Conservation (phyloP, 2,888 invertebrate species). For the Mamestra brassicae region DNA sequence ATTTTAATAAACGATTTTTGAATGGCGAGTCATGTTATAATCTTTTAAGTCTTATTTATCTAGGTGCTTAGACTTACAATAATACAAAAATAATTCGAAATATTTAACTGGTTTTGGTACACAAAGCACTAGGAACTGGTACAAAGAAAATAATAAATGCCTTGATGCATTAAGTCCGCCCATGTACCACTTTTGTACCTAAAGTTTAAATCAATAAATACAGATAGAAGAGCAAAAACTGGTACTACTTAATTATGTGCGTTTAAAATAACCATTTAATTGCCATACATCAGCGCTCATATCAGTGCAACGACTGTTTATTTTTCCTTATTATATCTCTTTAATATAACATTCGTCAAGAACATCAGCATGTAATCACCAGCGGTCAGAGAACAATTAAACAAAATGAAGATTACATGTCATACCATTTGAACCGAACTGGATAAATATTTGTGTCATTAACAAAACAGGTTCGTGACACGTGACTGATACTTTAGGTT, state of each 20-base stretch:
- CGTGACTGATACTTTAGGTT: background rate
- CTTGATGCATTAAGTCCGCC: no score
- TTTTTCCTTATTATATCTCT: background rate
- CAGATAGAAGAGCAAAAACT: no score
- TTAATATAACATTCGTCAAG: background rate
- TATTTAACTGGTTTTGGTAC: no score
- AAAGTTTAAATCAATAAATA: no score
- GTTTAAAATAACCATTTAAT: background rate
- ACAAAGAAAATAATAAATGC: no score
- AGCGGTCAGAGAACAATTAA: conserved; percentile 9
- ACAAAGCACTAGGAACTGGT: no score
- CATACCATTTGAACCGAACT: background rate
- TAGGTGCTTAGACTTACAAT: no score
- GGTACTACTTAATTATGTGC: no score
- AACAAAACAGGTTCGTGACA: background rate
- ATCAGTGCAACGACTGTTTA: background rate
- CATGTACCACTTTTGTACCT: no score
- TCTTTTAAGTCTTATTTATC: no score
- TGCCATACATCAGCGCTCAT: background rate
- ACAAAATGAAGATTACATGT: conserved; percentile 10
- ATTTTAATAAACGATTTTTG: no score
- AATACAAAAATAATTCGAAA: background rate
- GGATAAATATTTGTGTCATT: background rate
- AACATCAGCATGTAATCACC: background rate
- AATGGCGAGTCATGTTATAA: no score